Evolutionary conservation across 2,888 invertebrate species (phyloP), one percentile per base, ranked within the genome.

Genomic region (Apomyelois bistriatella): DNA sequence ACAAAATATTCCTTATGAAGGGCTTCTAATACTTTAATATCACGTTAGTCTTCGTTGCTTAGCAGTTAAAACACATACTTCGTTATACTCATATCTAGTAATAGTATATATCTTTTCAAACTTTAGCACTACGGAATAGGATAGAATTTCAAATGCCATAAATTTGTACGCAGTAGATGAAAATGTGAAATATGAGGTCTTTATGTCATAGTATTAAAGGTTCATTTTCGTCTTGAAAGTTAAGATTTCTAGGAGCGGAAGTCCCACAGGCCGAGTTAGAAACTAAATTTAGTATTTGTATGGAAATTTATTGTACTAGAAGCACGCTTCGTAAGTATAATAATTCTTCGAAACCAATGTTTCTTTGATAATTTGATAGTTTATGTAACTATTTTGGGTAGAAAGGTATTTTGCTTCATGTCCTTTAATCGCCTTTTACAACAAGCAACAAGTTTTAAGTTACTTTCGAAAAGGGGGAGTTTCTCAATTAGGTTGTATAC

Each of bases 271-370:
- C 41, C 42, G 55, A 58, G 58, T 56, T 60, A 56, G 56, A 55
- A 58, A 58, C 59, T 60, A 46, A 56, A 60, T 60, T 58, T 60
- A 55, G 58, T 53, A 60, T 58, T 58, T 60, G 55, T 58, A 58
- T 60, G 58, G 42, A 58, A 58, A 60, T 60, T 58, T 60, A 60
- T 58, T 53, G 56, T 58, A 53, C 51, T 58, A 40, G 42, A 54
- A 54, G 51, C 48, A 22, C 43, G 36, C 43, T 52, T 52, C 43
- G 15, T 22, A 43, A 52, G 36, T 10, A 40, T 48, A 37, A 48
- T 48, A 36, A 36, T 48, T 48, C 37, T 28, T 48, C 17, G 12
- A 10, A 28, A 28, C 37, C 15, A 38, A 38, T 48, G 48, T 38
- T 48, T 48, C n/a, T 48, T 48, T 38, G 37, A 48, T 48, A 38